Percentiles rank a stretch among this genome's conserved stretches.
Conservation (phyloP, 2,797 vertebrate genomes). For the Lycodopsis pacificus region DNA sequence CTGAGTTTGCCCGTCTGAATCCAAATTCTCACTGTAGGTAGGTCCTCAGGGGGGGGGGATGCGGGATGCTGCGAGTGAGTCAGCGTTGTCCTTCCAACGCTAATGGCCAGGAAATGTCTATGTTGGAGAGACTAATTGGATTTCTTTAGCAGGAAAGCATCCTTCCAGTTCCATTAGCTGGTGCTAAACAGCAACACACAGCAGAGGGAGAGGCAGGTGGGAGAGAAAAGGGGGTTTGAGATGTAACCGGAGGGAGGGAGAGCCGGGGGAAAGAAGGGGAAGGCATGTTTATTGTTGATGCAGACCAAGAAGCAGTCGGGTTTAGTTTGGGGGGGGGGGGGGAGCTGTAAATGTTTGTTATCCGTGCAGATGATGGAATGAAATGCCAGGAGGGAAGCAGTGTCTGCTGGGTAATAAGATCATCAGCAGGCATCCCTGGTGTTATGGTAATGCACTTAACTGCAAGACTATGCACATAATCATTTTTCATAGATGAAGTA, state of each 20-base stretch:
- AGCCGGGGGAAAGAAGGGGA: background rate
- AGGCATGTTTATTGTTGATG: constrained; percentile 34
- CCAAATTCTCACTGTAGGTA: constrained; percentile 21
- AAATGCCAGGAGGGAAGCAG: background rate
- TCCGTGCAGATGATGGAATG: constrained; percentile 1
- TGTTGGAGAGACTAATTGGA: constrained; percentile 81
- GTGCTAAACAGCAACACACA: constrained; percentile 65
- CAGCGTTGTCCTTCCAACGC: constrained; percentile 61
- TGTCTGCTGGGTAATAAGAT: background rate
- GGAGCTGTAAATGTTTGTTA: constrained; percentile 9
- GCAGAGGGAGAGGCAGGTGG: constrained; percentile 56
- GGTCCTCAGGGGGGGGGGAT: constrained; percentile 32
- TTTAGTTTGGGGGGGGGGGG: background rate
- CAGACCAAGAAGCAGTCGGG: constrained; percentile 8
- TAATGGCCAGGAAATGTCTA: constrained; percentile 87
- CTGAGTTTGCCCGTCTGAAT: constrained; percentile 1
- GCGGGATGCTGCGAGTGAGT: constrained; percentile 55
- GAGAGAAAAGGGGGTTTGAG: constrained; percentile 3
- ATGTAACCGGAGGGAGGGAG: background rate
- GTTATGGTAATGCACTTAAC: constrained; percentile 19
- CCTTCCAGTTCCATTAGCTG: constrained; percentile 79
- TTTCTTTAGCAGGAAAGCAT: constrained; percentile 82
- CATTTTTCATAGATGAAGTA: background rate
- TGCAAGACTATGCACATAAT: constrained; percentile 2
- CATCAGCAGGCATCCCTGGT: constrained; percentile 7